Conservation (phyloP, 2,888 invertebrate genomes). For the Sialis lutaria region DNA sequence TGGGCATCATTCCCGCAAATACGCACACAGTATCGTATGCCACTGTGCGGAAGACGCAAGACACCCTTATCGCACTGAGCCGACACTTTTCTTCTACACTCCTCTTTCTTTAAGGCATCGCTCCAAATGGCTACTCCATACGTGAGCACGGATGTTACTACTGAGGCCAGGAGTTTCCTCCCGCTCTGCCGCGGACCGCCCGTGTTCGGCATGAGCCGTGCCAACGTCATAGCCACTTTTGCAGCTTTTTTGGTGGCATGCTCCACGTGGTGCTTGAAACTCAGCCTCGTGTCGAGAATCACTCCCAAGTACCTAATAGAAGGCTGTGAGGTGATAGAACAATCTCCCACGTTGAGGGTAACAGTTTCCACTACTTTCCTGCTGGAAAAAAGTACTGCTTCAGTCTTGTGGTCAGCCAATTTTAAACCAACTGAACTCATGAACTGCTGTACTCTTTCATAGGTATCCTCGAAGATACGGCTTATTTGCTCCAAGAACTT, state of each 20-base stretch:
- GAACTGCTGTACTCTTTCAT: neutral
- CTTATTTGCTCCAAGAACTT: neutral
- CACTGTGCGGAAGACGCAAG: too few relatives aligned
- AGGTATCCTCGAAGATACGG: neutral
- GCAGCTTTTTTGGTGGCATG: conserved; percentile 4
- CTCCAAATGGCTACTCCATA: conserved; percentile 10
- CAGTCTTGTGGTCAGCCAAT: too few relatives aligned
- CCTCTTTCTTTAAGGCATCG: conserved; percentile 2
- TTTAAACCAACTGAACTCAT: neutral
- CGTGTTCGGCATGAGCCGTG: conserved; percentile 10
- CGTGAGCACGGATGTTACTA: too few relatives aligned
- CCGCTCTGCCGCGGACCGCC: conserved; percentile 10
- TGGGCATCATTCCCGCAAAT: too few relatives aligned
- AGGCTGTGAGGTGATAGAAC: neutral
- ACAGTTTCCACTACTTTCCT: neutral
- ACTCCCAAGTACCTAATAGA: neutral
- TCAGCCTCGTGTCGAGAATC: neutral
- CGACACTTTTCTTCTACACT: too few relatives aligned
- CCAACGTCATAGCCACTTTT: conserved; percentile 5
- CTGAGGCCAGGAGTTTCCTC: conserved; percentile 5
- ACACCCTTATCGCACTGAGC: too few relatives aligned
- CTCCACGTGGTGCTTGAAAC: neutral
- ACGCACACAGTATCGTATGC: too few relatives aligned
- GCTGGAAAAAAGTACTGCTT: neutral
- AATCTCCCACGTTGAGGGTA: neutral